Base-by-base conservation (phyloP, 2,888 invertebrate genomes). In the Iselma pallidipennis region DNA sequence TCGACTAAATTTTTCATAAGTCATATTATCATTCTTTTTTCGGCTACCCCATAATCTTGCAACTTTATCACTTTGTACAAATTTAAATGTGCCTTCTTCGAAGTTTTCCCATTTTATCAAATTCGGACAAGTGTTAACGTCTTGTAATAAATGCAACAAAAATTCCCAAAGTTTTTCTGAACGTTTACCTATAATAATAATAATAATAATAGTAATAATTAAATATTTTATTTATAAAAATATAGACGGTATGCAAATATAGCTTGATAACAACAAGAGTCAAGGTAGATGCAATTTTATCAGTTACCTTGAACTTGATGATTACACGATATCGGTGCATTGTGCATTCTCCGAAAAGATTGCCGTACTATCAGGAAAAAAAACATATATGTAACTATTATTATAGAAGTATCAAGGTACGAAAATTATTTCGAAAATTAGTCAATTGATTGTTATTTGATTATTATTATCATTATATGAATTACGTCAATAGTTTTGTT, bases 51-150 rank as follows among this genome's bases (percentile, higher is more conserved):
- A 95, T 49, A 94, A 84, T 74, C 91, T 88, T 1, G 95, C 95
- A 4, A 95, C 91, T 76, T 91, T 89, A 73, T 93, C 92, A 51
- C 92, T 93, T 73, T 93, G 89, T 10, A 94, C 91, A 74, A 96
- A 94, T 70, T 94, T 88, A 82, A 96, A 96, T 71, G 91, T 90
- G 7, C 94, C 95, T 69, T 89, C 88, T 28, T 89, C 86, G 74
- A 91, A 88, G 78, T 95, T 90, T 78, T 95, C 95, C 95, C 95
- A 95, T 78, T 91, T 90, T 72, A 95, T 94, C 67, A 94, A 86
- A 53, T 88, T 87, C 0, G 94, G 94, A 76, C 92, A 92, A 68
- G 90, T 91, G 63, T 87, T 83, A 2, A 88, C 86, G 77, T 93
- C 89, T 63, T 89, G 85, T 57, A 96, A 83, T 28, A 95, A 85